phyloP scores from a whole-genome alignment of 2,888 invertebrate species.

The Diaperis boleti region DNA sequence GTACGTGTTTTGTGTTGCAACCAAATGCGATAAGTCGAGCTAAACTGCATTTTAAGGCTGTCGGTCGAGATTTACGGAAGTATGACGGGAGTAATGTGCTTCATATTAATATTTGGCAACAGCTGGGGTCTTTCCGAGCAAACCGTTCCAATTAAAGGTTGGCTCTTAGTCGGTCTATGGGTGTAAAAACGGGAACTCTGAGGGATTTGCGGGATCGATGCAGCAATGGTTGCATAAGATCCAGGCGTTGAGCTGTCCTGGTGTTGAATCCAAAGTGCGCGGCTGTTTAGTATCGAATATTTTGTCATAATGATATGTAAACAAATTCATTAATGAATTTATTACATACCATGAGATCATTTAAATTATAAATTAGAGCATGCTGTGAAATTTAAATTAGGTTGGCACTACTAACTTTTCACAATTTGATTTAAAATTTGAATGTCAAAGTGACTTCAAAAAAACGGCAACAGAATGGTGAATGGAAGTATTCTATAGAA shows the following conservation, averaged over 20 bases:
- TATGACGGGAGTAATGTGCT: slow-evolving; percentile 42
- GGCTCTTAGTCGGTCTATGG: slow-evolving; percentile 46
- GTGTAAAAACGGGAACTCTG: slow-evolving; percentile 47
- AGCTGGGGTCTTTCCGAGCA: slow-evolving; percentile 48
- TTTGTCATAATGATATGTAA: no score
- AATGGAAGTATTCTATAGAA: no score
- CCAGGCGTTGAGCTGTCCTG: slow-evolving; percentile 9
- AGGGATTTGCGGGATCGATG: slow-evolving; percentile 42
- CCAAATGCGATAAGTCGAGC: slow-evolving; percentile 3
- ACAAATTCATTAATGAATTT: no score
- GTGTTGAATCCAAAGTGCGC: not conserved
- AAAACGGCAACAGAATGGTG: no score
- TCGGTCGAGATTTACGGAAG: slow-evolving; percentile 43
- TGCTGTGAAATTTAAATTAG: no score
- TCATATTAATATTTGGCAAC: slow-evolving; percentile 52
- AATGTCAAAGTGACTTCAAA: no score
- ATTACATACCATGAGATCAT: no score
- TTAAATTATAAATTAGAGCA: no score
- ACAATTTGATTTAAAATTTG: no score
- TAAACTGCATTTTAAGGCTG: slow-evolving; percentile 32
- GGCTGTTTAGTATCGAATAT: no score
- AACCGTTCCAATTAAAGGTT: slow-evolving; percentile 51
- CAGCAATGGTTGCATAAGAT: slow-evolving; percentile 23
- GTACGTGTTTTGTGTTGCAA: slow-evolving; percentile 33
- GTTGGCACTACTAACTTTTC: no score